phyloP scores from a whole-genome alignment of 2,888 invertebrate species.

The Scotopteryx bipunctaria region DNA sequence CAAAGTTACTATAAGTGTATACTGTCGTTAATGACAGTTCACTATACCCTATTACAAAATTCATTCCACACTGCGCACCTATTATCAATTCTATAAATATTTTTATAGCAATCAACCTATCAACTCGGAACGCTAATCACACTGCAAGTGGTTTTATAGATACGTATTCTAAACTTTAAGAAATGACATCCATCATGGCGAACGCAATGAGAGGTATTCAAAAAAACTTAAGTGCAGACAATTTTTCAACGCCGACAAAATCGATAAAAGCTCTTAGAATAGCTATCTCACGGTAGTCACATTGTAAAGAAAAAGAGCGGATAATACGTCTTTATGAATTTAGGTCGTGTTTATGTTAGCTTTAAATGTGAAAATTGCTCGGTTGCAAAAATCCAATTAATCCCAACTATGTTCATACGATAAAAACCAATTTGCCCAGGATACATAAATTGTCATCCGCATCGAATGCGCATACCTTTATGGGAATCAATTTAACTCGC shows the following conservation, averaged over 20 bases:
- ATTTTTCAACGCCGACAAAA: slow-evolving; percentile 34
- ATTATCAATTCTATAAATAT: slow-evolving; percentile 69
- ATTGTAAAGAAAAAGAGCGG: slow-evolving; percentile 5
- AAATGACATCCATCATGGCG: slow-evolving; percentile 62
- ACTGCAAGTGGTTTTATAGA: slow-evolving; percentile 53
- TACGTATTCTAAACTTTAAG: slow-evolving; percentile 61
- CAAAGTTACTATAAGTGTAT: slow-evolving; percentile 10
- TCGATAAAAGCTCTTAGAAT: slow-evolving; percentile 18
- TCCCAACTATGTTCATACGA: slow-evolving; percentile 25
- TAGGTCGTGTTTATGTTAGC: not conserved
- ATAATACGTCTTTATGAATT: slow-evolving; percentile 1
- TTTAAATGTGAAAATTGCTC: slow-evolving; percentile 20
- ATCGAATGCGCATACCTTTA: slow-evolving; percentile 18
- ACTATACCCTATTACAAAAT: slow-evolving; percentile 48
- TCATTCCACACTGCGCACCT: slow-evolving; percentile 41
- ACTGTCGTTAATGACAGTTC: slow-evolving; percentile 31
- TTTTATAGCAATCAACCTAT: slow-evolving; percentile 73
- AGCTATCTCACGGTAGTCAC: slow-evolving; percentile 16
- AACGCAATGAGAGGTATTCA: slow-evolving; percentile 34
- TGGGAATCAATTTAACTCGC: slow-evolving; percentile 28
- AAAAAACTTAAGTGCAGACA: slow-evolving; percentile 24
- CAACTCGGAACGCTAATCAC: slow-evolving; percentile 64
- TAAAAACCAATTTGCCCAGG: slow-evolving; percentile 27
- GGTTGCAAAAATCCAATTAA: slow-evolving; percentile 32
- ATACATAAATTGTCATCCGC: slow-evolving; percentile 29